Evolutionary conservation across 2,797 vertebrate genomes (phyloP), one percentile per base, ranked within the genome.

Genomic region (Antrozous pallidus): DNA sequence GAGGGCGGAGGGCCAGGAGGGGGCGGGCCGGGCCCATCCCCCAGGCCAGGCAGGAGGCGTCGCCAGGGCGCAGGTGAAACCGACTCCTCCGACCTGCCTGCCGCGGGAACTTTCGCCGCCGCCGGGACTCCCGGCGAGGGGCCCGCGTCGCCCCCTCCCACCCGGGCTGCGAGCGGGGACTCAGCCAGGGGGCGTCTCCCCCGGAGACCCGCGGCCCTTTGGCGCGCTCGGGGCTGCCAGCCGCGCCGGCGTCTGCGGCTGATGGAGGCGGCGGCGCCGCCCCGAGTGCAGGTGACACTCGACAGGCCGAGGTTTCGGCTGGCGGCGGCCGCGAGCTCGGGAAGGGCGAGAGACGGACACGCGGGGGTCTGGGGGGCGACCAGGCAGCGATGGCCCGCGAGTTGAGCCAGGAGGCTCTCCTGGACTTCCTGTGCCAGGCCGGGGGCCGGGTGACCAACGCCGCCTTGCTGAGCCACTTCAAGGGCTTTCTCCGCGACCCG

Each of bases 341-440:
- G 81, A 67, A 49, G 45, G 28, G n/a, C 47, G 6, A 51, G 51
- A 47, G 51, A 26, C 87, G 6, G 91, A 7, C 71, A 7, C 74
- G 40, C 18, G 11, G 33, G 73, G 63, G 20, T 22, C 81, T 1
- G 38, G 61, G 63, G 58, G 67, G 28, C 94, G 38, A 16, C 94
- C 0, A 4, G 69, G 12, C 47, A 40, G 95, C 24, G 93, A 99
- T 99, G 99, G 99, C 99, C 42, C 95, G 97, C 28, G 98, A 98
- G 70, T 97, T 99, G 82, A 99, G 98, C 9, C 99, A 99, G 97
- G 99, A 99, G 97, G 96, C 98, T 28, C 98, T 99, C 24, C 93
- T 99, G 91, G 97, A 98, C 16, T 99, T 99, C 81, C 98, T 99
- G 12, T 98, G 98, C 97, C 97, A 91, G 84, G 95, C 97, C 8